Evolutionary conservation across 2,113 vertebrate species (phyloP).

Genomic region (Ceyx melanurus): DNA sequence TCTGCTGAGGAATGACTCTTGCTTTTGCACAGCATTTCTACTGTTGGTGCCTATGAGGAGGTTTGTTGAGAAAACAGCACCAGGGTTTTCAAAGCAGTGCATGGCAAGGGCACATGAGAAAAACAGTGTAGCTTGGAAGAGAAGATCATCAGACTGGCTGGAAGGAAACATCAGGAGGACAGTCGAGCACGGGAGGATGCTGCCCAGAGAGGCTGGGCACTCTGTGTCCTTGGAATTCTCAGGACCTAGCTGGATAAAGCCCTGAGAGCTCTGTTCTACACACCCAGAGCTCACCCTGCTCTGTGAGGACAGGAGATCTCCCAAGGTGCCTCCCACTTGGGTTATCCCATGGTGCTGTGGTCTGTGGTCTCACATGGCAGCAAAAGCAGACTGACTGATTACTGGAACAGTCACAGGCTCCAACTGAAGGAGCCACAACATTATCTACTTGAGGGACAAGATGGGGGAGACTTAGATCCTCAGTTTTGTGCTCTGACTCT

Average conservation of each 20-base stretch:
- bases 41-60: neutral
- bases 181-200: rapidly evolving
- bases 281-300: neutral
- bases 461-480: neutral
- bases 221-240: neutral
- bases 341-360: neutral
- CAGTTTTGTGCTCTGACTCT: neutral
- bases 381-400: neutral
- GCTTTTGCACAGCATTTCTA: neutral
- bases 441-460: neutral
- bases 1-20: neutral
- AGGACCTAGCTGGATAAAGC: neutral
- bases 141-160: neutral
- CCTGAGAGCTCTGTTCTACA: neutral
- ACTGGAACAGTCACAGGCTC: neutral
- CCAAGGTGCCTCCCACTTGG: neutral
- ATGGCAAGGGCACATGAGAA: neutral
- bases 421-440: neutral
- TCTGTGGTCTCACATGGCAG: neutral
- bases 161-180: neutral
- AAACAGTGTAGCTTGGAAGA: neutral
- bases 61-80: neutral
- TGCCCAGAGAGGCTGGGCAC: neutral
- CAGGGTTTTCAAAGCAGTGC: neutral
- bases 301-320: neutral